Base-by-base conservation (phyloP, 2,888 invertebrate genomes). In the Cheilosia pagana region DNA sequence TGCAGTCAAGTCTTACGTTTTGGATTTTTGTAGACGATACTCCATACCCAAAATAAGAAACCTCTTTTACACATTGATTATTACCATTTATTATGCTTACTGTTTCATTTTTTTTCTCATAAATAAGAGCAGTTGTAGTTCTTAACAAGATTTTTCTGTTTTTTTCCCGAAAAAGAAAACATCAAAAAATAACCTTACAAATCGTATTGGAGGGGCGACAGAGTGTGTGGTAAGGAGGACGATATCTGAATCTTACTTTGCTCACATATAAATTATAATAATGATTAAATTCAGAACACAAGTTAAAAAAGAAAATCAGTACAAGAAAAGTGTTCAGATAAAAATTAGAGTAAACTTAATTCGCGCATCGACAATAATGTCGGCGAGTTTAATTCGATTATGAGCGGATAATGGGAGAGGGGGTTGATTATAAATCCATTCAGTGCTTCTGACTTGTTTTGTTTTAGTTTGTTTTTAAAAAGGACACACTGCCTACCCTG, bases 311-410 rank as follows among this genome's bases (percentile, higher is more conserved):
- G 28, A 48, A 31, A 74, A 62, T 14, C 43, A n/a, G 52, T 12
- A 65, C 50, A 53, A 53, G n/a, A 59, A 16, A 39, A 60, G 28
- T 28, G 25, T n/a, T n/a, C 1, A 14, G n/a, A 6, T 52, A 52
- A 74, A 74, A 74, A 74, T 45, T 63, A 74, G 23, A 62, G 14
- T 62, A 62, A 63, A 55, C 53, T 53, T 72, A 72, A n/a, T 72
- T 45, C 14, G 21, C 19, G 14, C n/a, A 16, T 53, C 63, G 31
- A 63, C 53, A 53, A n/a, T 8, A 14, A 43, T 43, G 8, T 19
- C 52, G n/a, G 53, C n/a, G 10, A 8, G 41, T 50, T 23, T 25
- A 39, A 41, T 19, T 52, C 52, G 60, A 10, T 28, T n/a, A 50
- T 68, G 39, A 63, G 14, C 23, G 21, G 35, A 45, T 23, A 57